Evolutionary conservation across 1,140 invertebrate species (phyloP), one percentile per base, ranked within the genome.

Genomic region (Idris sp.): DNA sequence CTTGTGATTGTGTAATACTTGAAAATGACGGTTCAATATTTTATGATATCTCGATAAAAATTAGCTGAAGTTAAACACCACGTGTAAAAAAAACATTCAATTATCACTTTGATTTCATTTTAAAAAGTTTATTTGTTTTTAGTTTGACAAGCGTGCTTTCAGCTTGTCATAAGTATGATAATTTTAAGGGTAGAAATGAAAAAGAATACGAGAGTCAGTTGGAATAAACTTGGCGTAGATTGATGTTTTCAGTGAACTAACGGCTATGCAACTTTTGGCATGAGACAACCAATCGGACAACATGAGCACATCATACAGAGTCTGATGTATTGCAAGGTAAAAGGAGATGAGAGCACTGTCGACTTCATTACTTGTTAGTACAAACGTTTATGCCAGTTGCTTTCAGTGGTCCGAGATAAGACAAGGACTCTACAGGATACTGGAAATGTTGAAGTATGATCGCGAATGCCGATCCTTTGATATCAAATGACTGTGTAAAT

Each of bases 311-410:
- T 79, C 71, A 77, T 79, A 74, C 13, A 44, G 40, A 41, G 49
- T 74, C 58, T 79, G 77, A 81, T 81, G 59, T 75, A 81, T 81
- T 74, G 72, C 68, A 36, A 59, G 38, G 38, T n/a, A 38, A 61
- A 56, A 64, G 68, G 31, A 49, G 43, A 51, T 28, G 40, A 56
- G 25, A 36, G 30, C 11, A 30, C 25, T 49, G 67, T 58, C 44
- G 61, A 56, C 62, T 73, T 71, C 65, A 68, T 74, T 72, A 72
- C 68, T 69, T 78, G 58, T 73, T 73, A 59, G 53, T 48, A 16
- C 54, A 68, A 44, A 46, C 46, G 26, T 36, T 73, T 40, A 49
- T 46, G 13, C 15, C 46, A 62, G 58, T 26, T 43, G 2, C 5
- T 19, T 31, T 51, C 18, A 33, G 18, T 4, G 14, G 8, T 36